Conservation (phyloP, 2,797 vertebrate genomes). For the Poecile montanus region DNA sequence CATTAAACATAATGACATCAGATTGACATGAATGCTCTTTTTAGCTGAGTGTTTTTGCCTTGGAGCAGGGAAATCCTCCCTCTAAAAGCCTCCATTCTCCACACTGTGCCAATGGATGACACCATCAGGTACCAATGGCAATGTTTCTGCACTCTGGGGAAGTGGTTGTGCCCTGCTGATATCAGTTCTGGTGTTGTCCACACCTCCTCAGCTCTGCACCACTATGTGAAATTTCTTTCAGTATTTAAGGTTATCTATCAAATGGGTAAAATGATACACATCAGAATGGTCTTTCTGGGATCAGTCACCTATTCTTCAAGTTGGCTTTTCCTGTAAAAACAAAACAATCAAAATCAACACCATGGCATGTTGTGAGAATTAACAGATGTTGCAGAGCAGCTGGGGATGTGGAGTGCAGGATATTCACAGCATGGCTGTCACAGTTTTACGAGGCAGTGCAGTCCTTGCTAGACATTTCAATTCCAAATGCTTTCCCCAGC, state of each 20-base stretch:
- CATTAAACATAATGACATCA: constrained; percentile 47
- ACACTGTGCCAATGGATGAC: not conserved
- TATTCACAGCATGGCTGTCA: not conserved
- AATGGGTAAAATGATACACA: not conserved
- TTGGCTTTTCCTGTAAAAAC: not conserved
- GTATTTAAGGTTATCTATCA: not conserved
- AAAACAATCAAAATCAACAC: not conserved
- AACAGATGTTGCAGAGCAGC: not conserved
- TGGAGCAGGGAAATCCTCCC: not conserved
- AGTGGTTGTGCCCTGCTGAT: not conserved
- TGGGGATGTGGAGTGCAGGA: not conserved
- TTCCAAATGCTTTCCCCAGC: not conserved
- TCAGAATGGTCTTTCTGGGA: not conserved
- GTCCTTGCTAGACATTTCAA: not conserved
- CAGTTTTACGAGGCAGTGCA: not conserved
- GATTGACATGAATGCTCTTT: constrained; percentile 34
- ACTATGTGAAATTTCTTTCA: not conserved
- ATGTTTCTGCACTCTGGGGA: not conserved
- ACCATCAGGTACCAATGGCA: not conserved
- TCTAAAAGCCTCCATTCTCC: constrained; percentile 16
- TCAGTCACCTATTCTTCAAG: not conserved
- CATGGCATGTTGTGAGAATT: not conserved
- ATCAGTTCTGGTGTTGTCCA: not conserved
- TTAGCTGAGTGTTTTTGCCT: constrained; percentile 16
- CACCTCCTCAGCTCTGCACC: not conserved